These are phyloP conservation scores for Phoxinus phoxinus DNA, from an alignment of 2,113 vertebrate genomes.

Conservation along the genomic window DNA sequence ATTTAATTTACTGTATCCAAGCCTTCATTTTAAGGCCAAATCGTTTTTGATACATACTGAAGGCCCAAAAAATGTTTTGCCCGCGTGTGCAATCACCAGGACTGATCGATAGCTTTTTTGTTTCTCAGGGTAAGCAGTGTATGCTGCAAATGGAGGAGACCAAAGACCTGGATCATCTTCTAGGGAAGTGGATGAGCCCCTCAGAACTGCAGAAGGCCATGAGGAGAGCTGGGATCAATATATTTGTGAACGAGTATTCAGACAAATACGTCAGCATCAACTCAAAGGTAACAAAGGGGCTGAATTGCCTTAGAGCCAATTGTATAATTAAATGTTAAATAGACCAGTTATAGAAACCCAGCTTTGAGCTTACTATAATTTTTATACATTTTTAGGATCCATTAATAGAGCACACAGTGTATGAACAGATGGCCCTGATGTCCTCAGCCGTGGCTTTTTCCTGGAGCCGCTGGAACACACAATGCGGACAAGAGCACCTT, in stretches of 20 bases:
- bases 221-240: slow-evolving; percentile 82
- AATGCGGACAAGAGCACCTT: slow-evolving; percentile 73
- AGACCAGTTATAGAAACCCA: neutral
- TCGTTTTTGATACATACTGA: neutral
- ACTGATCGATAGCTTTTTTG: neutral
- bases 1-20: neutral
- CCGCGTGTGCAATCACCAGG: neutral
- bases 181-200: slow-evolving; percentile 82
- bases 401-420: slow-evolving; percentile 77
- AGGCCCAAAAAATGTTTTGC: neutral
- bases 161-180: slow-evolving; percentile 65
- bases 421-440: slow-evolving; percentile 87
- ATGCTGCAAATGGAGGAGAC: slow-evolving; percentile 74
- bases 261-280: slow-evolving; percentile 75
- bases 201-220: slow-evolving; percentile 75
- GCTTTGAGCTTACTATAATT: neutral
- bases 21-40: neutral
- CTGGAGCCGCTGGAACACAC: slow-evolving; percentile 89
- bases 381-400: slow-evolving; percentile 70
- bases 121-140: slow-evolving; percentile 79
- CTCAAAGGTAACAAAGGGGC: slow-evolving; percentile 74
- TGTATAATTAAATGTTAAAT: neutral
- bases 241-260: slow-evolving; percentile 83
- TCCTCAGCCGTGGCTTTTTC: slow-evolving; percentile 83
- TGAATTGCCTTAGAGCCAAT: neutral